These are phyloP conservation scores for Phenganax marumi DNA, from an alignment of 92 coral and sea anemone species.

Conservation along the genomic window DNA sequence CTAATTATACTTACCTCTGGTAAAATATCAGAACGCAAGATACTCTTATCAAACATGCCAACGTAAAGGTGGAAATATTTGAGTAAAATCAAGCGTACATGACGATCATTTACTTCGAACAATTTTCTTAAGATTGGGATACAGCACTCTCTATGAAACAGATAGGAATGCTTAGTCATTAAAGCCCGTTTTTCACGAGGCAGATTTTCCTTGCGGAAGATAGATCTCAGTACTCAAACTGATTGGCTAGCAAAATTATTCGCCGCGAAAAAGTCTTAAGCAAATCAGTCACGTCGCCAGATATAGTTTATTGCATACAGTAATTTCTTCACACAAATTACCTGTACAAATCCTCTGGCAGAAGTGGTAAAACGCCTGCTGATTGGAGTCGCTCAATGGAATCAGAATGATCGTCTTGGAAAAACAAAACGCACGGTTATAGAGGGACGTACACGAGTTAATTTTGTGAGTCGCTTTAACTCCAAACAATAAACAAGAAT, in stretches of 20 bases:
- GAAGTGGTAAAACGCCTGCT: neutral
- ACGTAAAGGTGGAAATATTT: conserved; percentile 75
- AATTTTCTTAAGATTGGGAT: conserved; percentile 77
- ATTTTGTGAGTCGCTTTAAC: too few relatives aligned
- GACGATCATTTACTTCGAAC: conserved; percentile 81
- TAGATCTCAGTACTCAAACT: neutral
- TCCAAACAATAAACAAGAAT: too few relatives aligned
- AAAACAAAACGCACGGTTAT: neutral
- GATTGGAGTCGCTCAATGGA: neutral
- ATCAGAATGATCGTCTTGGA: neutral
- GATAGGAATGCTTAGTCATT: neutral
- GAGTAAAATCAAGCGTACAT: conserved; percentile 79
- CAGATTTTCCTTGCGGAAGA: neutral
- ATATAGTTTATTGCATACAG: too few relatives aligned
- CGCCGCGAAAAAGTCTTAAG: neutral
- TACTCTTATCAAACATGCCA: conserved; percentile 67
- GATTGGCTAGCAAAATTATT: neutral
- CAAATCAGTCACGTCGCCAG: too few relatives aligned
- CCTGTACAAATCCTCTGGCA: conserved; percentile 15
- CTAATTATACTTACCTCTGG: conserved; percentile 71
- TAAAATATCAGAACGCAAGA: conserved; percentile 64
- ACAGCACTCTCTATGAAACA: conserved; percentile 67
- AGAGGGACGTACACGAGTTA: too few relatives aligned
- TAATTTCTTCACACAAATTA: neutral
- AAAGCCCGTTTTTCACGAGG: neutral